These are phyloP conservation scores for Zenarchopterus dispar DNA, from an alignment of 2,797 vertebrate species.

Conservation along the genomic window DNA sequence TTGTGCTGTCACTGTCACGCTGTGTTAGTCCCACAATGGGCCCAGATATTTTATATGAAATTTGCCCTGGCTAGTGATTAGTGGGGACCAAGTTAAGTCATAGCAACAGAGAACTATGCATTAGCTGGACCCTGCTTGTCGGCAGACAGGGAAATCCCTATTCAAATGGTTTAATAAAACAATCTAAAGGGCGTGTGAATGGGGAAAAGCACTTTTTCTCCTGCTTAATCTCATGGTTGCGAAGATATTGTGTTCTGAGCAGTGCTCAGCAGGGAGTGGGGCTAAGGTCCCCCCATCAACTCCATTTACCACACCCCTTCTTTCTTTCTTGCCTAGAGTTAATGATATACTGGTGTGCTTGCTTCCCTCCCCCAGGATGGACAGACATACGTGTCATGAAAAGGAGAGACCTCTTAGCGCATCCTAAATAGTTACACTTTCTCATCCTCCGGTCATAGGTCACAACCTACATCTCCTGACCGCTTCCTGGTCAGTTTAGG, in stretches of 20 bases:
- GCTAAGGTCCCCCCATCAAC: conserved; percentile 94
- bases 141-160: conserved; percentile 96
- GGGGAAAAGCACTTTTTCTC: conserved; percentile 96
- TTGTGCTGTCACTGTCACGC: conserved; percentile 97
- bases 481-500: conserved; percentile 80
- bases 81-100: conserved; percentile 98
- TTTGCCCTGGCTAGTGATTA: conserved; percentile 98
- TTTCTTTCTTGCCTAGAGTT: conserved; percentile 89
- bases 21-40: conserved; percentile 93
- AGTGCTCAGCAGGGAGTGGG: conserved; percentile 89
- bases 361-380: conserved; percentile 87
- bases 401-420: conserved; percentile 88
- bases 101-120: conserved; percentile 99
- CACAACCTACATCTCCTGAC: conserved; percentile 88
- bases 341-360: conserved; percentile 94
- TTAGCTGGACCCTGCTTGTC: conserved; percentile 89
- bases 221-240: conserved; percentile 97
- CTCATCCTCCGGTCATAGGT: conserved; percentile 91
- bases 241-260: conserved; percentile 95
- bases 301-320: conserved; percentile 90
- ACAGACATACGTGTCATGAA: conserved; percentile 90
- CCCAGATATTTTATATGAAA: conserved; percentile 99
- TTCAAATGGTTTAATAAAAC: conserved; percentile 98
- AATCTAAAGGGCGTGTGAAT: conserved; percentile 99
- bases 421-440: conserved; percentile 95